A percentile compares a stretch with the other conserved stretches of the same genome.
phyloP scores from a whole-genome alignment of 2,888 invertebrate species.

The Caradrina kadenii region DNA sequence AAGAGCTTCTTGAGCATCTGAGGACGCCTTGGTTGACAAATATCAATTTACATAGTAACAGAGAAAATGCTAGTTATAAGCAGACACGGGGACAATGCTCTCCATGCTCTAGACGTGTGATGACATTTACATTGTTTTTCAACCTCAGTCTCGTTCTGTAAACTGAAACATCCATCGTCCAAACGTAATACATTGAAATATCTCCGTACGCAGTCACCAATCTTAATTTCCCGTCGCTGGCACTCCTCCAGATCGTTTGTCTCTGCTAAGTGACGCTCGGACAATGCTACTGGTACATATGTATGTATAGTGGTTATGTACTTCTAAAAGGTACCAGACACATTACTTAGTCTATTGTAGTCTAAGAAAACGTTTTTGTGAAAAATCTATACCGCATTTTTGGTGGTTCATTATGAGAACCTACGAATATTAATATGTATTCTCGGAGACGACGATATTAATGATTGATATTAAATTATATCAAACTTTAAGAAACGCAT shows the following conservation, averaged over 20 bases:
- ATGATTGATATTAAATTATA: no score
- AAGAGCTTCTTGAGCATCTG: neutral
- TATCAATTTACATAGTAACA: no score
- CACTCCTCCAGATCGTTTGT: constrained; percentile 62
- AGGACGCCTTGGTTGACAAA: no score
- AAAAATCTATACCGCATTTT: constrained; percentile 2
- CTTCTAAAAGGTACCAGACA: constrained; percentile 50
- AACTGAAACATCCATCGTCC: constrained; percentile 42
- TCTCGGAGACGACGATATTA: no score
- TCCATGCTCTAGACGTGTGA: neutral
- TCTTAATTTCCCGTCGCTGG: constrained; percentile 64
- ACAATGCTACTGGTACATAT: constrained; percentile 56
- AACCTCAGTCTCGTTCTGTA: constrained; percentile 18
- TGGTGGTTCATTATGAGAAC: neutral
- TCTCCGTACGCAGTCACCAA: constrained; percentile 56
- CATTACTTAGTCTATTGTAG: constrained; percentile 36
- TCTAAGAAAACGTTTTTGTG: constrained; percentile 20
- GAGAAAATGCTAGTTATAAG: neutral
- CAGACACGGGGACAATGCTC: neutral
- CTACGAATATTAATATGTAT: no score
- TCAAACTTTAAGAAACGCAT: neutral
- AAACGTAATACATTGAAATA: constrained; percentile 56
- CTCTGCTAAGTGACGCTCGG: constrained; percentile 64
- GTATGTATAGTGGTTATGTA: constrained; percentile 51
- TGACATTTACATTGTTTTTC: constrained; percentile 2